phyloP scores from a whole-genome alignment of 2,797 vertebrate species.

The Pangasius djambal region DNA sequence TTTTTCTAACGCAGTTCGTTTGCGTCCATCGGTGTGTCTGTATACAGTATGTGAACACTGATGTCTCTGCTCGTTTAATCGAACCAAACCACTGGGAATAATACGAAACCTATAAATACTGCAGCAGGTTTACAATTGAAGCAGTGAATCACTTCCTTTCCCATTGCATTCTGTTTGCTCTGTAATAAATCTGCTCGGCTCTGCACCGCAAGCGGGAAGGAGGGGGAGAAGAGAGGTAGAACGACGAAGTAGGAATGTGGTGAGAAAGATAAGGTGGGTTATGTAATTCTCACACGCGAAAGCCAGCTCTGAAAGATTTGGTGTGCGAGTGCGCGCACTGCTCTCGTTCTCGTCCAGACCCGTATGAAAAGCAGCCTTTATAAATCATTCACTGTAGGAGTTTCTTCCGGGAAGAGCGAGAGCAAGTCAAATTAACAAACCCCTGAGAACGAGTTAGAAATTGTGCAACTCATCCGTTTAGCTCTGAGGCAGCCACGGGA shows the following conservation, averaged over 20 bases:
- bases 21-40: neutral
- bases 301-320: conserved; percentile 31
- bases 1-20: too few species aligned
- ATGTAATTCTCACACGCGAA: conserved; percentile 53
- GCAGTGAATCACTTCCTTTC: neutral
- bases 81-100: neutral
- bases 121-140: neutral
- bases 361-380: conserved; percentile 14
- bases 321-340: neutral
- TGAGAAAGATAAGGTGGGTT: conserved; percentile 46
- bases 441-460: neutral
- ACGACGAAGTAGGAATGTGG: conserved; percentile 1
- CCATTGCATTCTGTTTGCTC: neutral
- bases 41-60: neutral
- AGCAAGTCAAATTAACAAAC: neutral
- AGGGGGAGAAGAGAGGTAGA: neutral
- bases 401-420: neutral
- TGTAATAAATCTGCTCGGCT: neutral
- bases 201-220: neutral
- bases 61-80: neutral
- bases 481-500: neutral
- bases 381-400: conserved; percentile 29
- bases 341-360: conserved; percentile 22
- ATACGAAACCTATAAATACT: neutral
- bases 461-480: neutral